Percentiles rank a stretch among this genome's conserved stretches.
phyloP scores from a whole-genome alignment of 2,113 vertebrate species.

The Nanorana parkeri region DNA sequence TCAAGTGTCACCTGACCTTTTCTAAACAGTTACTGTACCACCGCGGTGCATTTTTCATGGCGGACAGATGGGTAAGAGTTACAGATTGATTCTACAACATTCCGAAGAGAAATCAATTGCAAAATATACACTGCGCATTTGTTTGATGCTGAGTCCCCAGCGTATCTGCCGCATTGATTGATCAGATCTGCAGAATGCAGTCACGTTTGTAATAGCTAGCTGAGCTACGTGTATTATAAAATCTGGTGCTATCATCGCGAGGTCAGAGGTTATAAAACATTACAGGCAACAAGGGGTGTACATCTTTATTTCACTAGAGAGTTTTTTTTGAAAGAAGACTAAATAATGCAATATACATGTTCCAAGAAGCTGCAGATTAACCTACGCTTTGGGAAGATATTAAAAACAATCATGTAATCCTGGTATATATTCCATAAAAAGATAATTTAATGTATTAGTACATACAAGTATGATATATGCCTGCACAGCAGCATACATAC shows the following conservation, averaged over 20 bases:
- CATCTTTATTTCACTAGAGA: no score
- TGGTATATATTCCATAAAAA: no score
- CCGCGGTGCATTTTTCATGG: conserved; percentile 25
- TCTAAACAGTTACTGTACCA: conserved; percentile 28
- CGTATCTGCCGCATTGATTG: conserved; percentile 19
- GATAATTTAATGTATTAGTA: no score
- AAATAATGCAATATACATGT: no score
- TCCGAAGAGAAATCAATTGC: conserved; percentile 38
- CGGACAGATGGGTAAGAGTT: conserved; percentile 25
- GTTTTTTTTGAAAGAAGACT: no score
- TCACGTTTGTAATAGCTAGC: conserved; percentile 1
- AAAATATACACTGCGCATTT: conserved; percentile 16
- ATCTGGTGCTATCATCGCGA: background rate
- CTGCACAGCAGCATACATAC: no score
- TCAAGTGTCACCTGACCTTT: conserved; percentile 16
- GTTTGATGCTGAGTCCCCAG: conserved; percentile 5
- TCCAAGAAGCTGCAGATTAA: no score
- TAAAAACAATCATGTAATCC: no score
- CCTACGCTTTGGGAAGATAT: no score
- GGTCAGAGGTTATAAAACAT: conserved; percentile 13
- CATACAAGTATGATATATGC: no score
- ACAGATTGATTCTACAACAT: conserved; percentile 40
- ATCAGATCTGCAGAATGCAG: conserved; percentile 32
- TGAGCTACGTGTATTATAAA: conserved; percentile 13
- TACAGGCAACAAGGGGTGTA: background rate